These are phyloP conservation scores for Mesoclemmys tuberculata DNA, from an alignment of 2,113 vertebrate genomes.

Conservation along the genomic window DNA sequence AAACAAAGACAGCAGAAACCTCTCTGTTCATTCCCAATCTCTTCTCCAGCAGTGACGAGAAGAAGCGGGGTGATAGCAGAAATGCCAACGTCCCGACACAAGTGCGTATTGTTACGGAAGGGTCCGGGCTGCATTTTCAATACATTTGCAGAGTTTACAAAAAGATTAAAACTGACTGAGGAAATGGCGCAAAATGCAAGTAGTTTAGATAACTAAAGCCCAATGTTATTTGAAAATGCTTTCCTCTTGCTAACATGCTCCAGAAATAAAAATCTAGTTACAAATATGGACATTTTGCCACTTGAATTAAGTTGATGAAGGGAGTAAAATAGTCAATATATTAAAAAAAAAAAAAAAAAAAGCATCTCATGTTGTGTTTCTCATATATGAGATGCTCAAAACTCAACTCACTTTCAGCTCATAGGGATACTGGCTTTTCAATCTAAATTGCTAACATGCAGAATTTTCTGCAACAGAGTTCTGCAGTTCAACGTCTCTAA, in stretches of 20 bases:
- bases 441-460: background rate
- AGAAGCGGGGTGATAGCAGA: background rate
- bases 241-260: background rate
- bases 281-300: background rate
- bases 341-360: background rate
- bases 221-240: background rate
- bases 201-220: background rate
- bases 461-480: background rate
- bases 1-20: background rate
- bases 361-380: background rate
- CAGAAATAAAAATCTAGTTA: background rate
- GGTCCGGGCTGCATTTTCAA: background rate
- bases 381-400: accelerated
- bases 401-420: constrained; percentile 8
- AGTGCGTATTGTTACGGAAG: background rate
- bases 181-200: background rate
- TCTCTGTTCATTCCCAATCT: background rate
- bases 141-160: background rate
- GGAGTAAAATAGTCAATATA: background rate
- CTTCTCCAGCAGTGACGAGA: background rate
- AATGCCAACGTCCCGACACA: background rate
- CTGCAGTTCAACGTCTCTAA: constrained; percentile 43
- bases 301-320: background rate
- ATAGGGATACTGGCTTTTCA: constrained; percentile 17
- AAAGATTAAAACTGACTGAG: background rate